Percentiles rank a stretch among this genome's conserved stretches.
phyloP scores from a whole-genome alignment of 2,797 vertebrate genomes.

The Cryptoblepharus egeriae region DNA sequence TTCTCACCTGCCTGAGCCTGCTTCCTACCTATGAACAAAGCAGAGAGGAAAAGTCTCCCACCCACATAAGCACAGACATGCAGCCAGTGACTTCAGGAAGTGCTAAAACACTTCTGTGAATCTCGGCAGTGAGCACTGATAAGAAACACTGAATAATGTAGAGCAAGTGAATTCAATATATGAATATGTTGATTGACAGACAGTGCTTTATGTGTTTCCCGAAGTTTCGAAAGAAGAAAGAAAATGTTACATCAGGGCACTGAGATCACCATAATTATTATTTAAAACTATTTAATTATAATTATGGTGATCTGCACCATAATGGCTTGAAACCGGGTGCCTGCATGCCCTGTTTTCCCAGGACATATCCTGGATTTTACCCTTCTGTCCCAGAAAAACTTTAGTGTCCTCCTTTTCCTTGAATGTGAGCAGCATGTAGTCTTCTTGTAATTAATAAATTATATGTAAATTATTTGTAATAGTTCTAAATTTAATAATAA shows the following conservation, averaged over 20 bases:
- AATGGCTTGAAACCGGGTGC: no score
- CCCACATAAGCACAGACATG: background rate
- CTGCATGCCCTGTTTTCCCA: no score
- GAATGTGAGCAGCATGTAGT: no score
- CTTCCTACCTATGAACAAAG: background rate
- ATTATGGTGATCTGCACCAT: rapidly evolving
- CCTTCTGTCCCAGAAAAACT: no score
- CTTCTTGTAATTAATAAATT: no score
- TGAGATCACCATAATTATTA: rapidly evolving
- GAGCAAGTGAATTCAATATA: background rate
- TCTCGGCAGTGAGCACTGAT: background rate
- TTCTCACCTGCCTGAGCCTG: background rate
- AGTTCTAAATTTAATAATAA: no score
- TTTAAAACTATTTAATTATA: no score
- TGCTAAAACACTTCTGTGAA: slow-evolving; percentile 28
- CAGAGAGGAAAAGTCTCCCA: background rate
- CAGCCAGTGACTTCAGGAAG: background rate
- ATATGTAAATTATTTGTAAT: no score
- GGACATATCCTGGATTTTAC: no score
- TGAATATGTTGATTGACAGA: background rate
- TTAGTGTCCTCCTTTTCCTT: no score
- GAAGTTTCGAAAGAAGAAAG: background rate
- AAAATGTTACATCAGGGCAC: background rate
- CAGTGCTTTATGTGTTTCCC: rapidly evolving
- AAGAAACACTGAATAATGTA: slow-evolving; percentile 23